Evolutionary conservation across 53 echinoderm and acorn worm species (phyloP), one percentile per base, ranked within the genome.

Genomic region (Zoroaster sp.): DNA sequence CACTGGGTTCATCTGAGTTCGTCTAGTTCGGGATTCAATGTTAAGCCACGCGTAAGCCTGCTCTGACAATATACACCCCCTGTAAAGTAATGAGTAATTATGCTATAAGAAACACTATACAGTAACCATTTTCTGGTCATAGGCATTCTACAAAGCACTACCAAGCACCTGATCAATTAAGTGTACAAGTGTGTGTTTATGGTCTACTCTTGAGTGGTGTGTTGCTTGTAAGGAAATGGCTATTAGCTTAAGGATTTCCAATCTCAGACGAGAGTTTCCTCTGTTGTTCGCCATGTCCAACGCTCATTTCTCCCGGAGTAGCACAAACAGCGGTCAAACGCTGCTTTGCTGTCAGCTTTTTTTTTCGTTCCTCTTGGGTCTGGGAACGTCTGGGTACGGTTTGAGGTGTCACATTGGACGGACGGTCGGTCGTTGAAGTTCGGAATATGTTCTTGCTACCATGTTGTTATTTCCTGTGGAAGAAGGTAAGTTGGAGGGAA

Each of bases 401-500:
- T n/a, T 63, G 15, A 5, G 25, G 28, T 1, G 30, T 65, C 2
- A 9, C 23, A 15, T 28, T 21, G 28, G 5, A n/a, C n/a, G n/a
- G n/a, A n/a, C n/a, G n/a, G 63, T 5, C 17, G 39, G 9, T 41
- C 40, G 30, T 33, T 33, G 14, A 72, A 38, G 38, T 72, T 33
- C 2, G 37, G 21, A 59, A 33, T 30, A 93, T 93, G 93, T 93
- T 93, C 59, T 83, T 93, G 88, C 53, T 88, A 76, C 90, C 93
- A 12, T 93, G 82, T 66, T 93, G 91, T 68, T 93, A 83, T 55
- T 88, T 93, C 54, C 83, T 91, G 70, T 93, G 93, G 93, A 91
- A 80, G 71, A 90, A 91, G 85, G 87, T 93, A 68, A 83, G 83
- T 59, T 32, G 55, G 38, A 18, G 38, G 6, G 38, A 71, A 18